phyloP scores from a whole-genome alignment of 2,797 vertebrate species.

The Lindbergichthys nudifrons region DNA sequence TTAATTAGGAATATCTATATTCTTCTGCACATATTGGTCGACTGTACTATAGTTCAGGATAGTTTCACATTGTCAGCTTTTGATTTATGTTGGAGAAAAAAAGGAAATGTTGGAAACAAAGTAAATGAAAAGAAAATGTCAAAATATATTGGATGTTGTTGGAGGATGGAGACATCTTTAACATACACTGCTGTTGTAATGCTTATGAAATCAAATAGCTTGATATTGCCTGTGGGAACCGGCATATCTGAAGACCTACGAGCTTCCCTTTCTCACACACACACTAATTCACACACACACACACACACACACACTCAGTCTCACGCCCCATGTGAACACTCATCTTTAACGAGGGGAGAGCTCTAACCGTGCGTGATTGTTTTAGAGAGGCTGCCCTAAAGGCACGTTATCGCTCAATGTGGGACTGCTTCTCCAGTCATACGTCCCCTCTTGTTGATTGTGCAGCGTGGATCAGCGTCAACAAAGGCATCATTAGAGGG shows the following conservation, averaged over 20 bases:
- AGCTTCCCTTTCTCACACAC: conserved; percentile 51
- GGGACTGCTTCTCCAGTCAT: conserved; percentile 80
- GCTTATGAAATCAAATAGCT: conserved; percentile 66
- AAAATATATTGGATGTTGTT: conserved; percentile 4
- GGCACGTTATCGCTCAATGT: conserved; percentile 83
- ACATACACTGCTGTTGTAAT: conserved; percentile 29
- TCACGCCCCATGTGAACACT: conserved; percentile 84
- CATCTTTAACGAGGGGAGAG: conserved; percentile 85
- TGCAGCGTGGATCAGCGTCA: conserved; percentile 82
- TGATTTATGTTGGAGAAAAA: neutral
- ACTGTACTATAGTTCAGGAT: neutral
- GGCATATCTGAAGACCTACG: conserved; percentile 72
- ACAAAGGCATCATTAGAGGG: conserved; percentile 88
- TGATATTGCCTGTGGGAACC: conserved; percentile 76
- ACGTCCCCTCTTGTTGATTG: conserved; percentile 85
- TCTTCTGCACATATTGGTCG: neutral
- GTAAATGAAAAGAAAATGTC: neutral
- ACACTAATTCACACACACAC: conserved; percentile 32
- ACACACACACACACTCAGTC: conserved; percentile 50
- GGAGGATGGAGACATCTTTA: conserved; percentile 36
- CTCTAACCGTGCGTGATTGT: conserved; percentile 85
- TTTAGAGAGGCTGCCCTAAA: conserved; percentile 86
- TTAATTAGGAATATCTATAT: neutral
- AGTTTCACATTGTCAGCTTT: neutral
- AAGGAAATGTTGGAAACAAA: neutral